Conservation (phyloP, 2,888 invertebrate species). For the Cantharis rustica region DNA sequence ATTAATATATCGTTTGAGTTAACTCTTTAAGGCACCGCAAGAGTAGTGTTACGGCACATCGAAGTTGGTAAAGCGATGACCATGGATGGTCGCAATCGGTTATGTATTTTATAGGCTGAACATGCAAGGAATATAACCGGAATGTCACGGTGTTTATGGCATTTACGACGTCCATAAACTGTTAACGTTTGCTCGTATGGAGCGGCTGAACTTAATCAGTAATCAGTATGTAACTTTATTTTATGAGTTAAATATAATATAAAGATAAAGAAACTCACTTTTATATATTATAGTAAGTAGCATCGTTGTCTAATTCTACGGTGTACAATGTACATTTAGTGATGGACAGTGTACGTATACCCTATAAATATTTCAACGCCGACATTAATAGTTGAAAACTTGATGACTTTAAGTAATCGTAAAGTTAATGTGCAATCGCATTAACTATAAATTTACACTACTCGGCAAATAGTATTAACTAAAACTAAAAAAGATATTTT, state of each 20-base stretch:
- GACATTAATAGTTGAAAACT: constrained; percentile 50
- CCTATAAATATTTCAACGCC: constrained; percentile 43
- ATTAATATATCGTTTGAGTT: constrained; percentile 34
- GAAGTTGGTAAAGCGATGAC: constrained; percentile 31
- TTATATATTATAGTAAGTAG: not conserved
- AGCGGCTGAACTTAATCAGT: constrained; percentile 52
- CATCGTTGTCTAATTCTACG: not conserved
- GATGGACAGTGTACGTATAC: constrained; percentile 39
- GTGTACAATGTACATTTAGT: constrained; percentile 39
- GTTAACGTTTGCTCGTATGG: constrained; percentile 49
- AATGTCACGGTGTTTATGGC: constrained; percentile 53
- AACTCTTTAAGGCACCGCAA: constrained; percentile 40
- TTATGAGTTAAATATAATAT: constrained; percentile 51
- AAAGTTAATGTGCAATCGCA: constrained; percentile 43
- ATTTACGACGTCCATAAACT: constrained; percentile 53
- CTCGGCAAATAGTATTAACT: constrained; percentile 8
- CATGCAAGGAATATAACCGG: constrained; percentile 42
- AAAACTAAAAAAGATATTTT: constrained; percentile 8
- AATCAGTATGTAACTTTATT: constrained; percentile 56
- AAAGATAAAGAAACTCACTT: constrained; percentile 42
- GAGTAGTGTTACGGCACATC: constrained; percentile 34
- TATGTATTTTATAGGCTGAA: constrained; percentile 39
- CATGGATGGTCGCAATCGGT: constrained; percentile 34
- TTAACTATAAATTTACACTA: constrained; percentile 32
- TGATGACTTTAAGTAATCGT: constrained; percentile 48